phyloP scores from a whole-genome alignment of 1,140 invertebrate species.

The Meteorus sp. region DNA sequence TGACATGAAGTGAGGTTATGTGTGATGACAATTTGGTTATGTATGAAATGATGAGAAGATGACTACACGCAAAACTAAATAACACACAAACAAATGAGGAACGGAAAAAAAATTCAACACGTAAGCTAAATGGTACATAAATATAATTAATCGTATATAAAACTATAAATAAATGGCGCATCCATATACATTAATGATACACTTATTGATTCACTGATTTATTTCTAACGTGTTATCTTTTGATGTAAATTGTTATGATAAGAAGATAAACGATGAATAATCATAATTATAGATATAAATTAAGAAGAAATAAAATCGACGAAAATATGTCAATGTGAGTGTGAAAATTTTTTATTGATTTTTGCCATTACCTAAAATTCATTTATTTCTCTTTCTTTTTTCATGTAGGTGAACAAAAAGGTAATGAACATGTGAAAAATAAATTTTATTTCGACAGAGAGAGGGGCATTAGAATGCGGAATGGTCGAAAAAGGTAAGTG shows the following conservation, averaged over 20 bases:
- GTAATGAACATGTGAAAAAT: too few relatives aligned
- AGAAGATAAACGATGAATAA: not conserved
- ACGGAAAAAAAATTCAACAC: too few relatives aligned
- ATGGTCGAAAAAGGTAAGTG: too few relatives aligned
- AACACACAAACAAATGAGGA: too few relatives aligned
- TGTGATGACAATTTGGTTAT: not conserved
- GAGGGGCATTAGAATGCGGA: too few relatives aligned
- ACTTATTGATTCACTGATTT: conserved; percentile 37
- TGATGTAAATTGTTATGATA: conserved; percentile 52
- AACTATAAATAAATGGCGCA: not conserved
- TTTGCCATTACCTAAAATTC: too few relatives aligned
- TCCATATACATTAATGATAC: not conserved
- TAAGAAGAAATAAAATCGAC: not conserved
- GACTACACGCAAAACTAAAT: too few relatives aligned
- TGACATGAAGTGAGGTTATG: conserved; percentile 14
- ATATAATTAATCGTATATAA: conserved; percentile 1
- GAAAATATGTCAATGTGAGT: not conserved
- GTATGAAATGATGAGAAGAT: not conserved
- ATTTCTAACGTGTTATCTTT: conserved; percentile 55
- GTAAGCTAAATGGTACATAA: not conserved
- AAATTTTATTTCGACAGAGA: too few relatives aligned
- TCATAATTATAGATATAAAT: not conserved
- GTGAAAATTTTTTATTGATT: too few relatives aligned
- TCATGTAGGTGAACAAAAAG: too few relatives aligned
- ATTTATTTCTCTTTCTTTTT: not conserved